Percentiles rank a stretch among this genome's conserved stretches.
Evolutionary conservation across 1,140 invertebrate genomes (phyloP).

Genomic region (Pygmarrhopalites habei): DNA sequence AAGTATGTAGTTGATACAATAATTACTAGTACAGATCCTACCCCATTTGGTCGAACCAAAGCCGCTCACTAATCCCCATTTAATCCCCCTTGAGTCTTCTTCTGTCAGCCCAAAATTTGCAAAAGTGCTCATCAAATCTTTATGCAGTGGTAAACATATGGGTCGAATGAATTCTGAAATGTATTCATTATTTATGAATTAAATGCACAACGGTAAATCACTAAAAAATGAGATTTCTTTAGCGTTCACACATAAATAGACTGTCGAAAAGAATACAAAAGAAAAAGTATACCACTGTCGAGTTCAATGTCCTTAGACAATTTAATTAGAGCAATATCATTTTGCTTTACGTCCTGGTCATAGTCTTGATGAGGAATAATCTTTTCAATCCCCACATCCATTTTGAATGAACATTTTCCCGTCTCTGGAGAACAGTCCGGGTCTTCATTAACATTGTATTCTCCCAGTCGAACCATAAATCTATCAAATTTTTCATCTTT

Average conservation of each 20-base stretch:
- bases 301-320: constrained; percentile 49
- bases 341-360: constrained; percentile 43
- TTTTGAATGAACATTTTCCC: constrained; percentile 32
- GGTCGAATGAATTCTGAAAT: constrained; percentile 8
- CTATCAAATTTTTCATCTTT: too few species aligned
- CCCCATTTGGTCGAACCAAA: constrained; percentile 19
- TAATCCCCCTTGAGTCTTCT: neutral
- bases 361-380: constrained; percentile 45
- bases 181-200: too few species aligned
- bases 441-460: constrained; percentile 23
- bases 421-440: constrained; percentile 31
- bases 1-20: too few species aligned
- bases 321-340: constrained; percentile 59
- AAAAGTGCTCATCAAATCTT: neutral
- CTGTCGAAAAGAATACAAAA: neutral
- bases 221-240: too few species aligned
- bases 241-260: too few species aligned
- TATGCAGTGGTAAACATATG: constrained; percentile 14
- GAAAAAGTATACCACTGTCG: neutral
- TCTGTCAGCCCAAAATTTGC: neutral
- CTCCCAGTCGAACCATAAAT: constrained; percentile 28
- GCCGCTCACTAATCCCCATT: constrained; percentile 21
- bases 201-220: too few species aligned
- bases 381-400: constrained; percentile 13
- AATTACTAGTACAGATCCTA: too few species aligned